Base-by-base conservation (phyloP, 2,797 vertebrate genomes). In the Enoplosus armatus region DNA sequence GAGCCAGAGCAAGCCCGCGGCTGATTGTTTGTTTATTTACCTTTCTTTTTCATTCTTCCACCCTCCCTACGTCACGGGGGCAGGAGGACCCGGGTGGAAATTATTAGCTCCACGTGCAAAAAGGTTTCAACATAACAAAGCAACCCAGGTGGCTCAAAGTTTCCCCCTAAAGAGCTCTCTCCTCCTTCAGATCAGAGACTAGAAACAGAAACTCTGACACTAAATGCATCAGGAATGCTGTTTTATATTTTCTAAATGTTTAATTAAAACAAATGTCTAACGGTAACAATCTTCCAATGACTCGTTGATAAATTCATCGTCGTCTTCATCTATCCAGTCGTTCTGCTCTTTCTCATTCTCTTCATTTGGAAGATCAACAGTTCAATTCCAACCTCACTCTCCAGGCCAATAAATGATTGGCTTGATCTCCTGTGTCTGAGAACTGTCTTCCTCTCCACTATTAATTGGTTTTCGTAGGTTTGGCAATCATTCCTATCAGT, bases 21-120 rank as follows among this genome's bases (percentile, higher is more conserved):
- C 90, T 90, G 92, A 94, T 94, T 93, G 92, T 92, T 93, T 93
- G 91, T 95, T 94, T 95, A 94, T 95, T 95, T 94, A 94, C 91
- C 85, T 91, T 90, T 85, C 87, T 92, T 93, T 94, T 94, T 85
- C 53, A 76, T 74, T 54, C 59, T 16, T 8, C 8, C 72, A 72
- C 55, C 45, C 15, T 3, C 29, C 18, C 37, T 29, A 91, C 33
- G 78, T 86, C 93, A 72, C 31, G 14, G 72, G 75, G 77, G 26
- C 26, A 37, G 66, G 79, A 72, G 80, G 81, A 80, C 81, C 14
- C 16, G 69, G 83, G 78, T 87, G 85, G 80, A 87, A 87, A 77
- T 83, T 84, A 86, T 91, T 85, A 87, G 56, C 74, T 85, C 61
- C 87, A 89, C 35, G 72, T 84, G 87, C 68, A 18, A 75, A 69